A percentile compares a stretch with the other conserved stretches of the same genome.
Conservation (phyloP, 2,888 invertebrate species). For the Clepsis dumicolana region DNA sequence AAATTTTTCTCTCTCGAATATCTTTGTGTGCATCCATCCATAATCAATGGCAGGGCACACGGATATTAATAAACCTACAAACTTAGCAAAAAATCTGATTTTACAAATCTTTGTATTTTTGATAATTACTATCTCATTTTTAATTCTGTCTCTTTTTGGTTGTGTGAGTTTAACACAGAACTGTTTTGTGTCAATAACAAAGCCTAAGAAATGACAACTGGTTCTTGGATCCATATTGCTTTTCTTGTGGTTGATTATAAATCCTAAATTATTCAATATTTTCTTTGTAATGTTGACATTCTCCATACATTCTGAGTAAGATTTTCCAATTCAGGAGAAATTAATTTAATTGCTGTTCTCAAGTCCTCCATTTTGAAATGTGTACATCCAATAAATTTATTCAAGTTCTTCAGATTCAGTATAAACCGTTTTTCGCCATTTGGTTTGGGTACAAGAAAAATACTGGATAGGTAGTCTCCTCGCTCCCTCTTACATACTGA, state of each 20-base stretch:
- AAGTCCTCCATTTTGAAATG: conserved; percentile 49
- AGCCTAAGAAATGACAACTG: conserved; percentile 22
- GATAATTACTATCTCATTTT: neutral
- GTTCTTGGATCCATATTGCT: conserved; percentile 17
- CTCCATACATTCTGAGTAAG: conserved; percentile 12
- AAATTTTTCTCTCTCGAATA: too few species aligned
- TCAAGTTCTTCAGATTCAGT: conserved; percentile 45
- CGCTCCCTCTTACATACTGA: neutral
- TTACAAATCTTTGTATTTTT: neutral
- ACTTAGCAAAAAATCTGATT: neutral
- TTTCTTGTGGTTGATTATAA: conserved; percentile 21
- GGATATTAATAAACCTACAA: neutral
- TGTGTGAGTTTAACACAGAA: neutral
- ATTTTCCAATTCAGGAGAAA: conserved; percentile 25
- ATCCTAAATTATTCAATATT: conserved; percentile 21
- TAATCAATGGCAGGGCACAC: neutral
- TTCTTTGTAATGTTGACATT: neutral
- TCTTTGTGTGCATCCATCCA: neutral
- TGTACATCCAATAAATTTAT: conserved; percentile 41
- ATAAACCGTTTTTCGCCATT: conserved; percentile 46
- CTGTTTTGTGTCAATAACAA: conserved; percentile 11
- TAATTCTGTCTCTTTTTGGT: conserved; percentile 8
- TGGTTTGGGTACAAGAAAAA: conserved; percentile 42
- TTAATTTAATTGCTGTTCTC: conserved; percentile 39
- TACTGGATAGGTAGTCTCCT: conserved; percentile 42